Base-by-base conservation (phyloP, 2,888 invertebrate genomes). In the Pecten maximus region DNA sequence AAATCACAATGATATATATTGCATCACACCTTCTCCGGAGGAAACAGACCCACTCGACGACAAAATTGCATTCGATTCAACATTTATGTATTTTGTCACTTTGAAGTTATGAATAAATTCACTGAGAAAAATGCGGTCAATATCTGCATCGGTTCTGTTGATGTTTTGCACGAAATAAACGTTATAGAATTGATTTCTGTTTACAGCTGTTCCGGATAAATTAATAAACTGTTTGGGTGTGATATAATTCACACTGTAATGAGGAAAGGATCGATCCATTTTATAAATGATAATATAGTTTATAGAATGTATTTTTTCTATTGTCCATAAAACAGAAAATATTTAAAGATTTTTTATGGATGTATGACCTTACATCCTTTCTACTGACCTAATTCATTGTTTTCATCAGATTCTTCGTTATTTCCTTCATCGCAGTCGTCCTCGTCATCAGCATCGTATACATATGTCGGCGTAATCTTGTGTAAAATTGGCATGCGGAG, bases 71-170 rank as follows among this genome's bases (percentile, higher is more conserved):
- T n/a, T 74, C 3, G 74, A 12, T 35, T n/a, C 74, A 74, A 35
- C 74, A 23, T 74, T 74, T 74, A 74, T 74, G 74, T 74, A 2
- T 74, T 74, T 74, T 28, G 74, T 74, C 35, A 28, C 74, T 74
- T 74, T 74, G 74, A 74, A 35, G 74, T 74, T 74, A 74, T 74
- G 74, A 74, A 74, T 74, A 74, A 35, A 35, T 35, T 74, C 35
- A 35, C 74, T 28, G 12, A 35, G 35, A 35, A 74, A 12, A 35
- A 10, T 28, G 28, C 74, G 35, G 74, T 74, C 74, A 74, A 74
- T 74, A 74, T 10, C 8, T 74, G 74, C 74, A 35, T 74, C 16
- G 19, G 12, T 35, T 74, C 74, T 74, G 74, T 28, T 23, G 74
- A 35, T 74, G 35, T 54, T 3, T 10, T 74, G 35, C 74, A 28